Conservation (phyloP, 2,797 vertebrate species). For the Fistularia commersonii region DNA sequence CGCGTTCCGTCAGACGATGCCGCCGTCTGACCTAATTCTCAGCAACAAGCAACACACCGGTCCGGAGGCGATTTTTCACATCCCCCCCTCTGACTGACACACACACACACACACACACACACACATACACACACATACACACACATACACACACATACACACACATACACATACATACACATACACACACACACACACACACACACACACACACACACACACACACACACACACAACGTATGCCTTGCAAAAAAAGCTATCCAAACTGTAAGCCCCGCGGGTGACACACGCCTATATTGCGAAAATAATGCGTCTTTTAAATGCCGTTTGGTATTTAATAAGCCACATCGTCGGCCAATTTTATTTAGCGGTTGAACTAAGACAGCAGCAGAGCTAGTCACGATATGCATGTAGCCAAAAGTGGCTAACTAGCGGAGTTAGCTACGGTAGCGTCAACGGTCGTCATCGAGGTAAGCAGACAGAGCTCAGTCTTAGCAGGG, state of each 20-base stretch:
- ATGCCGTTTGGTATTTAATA: neutral
- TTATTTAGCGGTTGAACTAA: no score
- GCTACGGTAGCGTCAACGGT: slow-evolving; percentile 23
- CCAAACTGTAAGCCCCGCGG: slow-evolving; percentile 15
- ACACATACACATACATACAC: no score
- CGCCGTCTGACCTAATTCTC: slow-evolving; percentile 53
- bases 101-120: no score
- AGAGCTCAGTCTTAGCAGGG: slow-evolving; percentile 22
- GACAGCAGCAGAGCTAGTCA: neutral
- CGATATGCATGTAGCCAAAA: slow-evolving; percentile 10
- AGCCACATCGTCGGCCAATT: neutral
- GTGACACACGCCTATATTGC: neutral
- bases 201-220: no score
- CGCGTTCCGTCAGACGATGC: slow-evolving; percentile 19
- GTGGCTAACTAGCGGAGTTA: slow-evolving; percentile 20
- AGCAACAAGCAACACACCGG: slow-evolving; percentile 24
- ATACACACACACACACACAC: no score
- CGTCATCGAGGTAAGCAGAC: slow-evolving; percentile 59
- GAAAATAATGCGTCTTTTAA: neutral
- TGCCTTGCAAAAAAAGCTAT: slow-evolving; percentile 39
- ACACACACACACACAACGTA: slow-evolving; percentile 21
- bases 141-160: no score
- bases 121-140: no score
- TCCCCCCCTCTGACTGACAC: neutral
- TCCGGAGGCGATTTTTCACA: slow-evolving; percentile 18